phyloP scores from a whole-genome alignment of 64 coral and sea anemone species.

The Dendronephthya gigantea region DNA sequence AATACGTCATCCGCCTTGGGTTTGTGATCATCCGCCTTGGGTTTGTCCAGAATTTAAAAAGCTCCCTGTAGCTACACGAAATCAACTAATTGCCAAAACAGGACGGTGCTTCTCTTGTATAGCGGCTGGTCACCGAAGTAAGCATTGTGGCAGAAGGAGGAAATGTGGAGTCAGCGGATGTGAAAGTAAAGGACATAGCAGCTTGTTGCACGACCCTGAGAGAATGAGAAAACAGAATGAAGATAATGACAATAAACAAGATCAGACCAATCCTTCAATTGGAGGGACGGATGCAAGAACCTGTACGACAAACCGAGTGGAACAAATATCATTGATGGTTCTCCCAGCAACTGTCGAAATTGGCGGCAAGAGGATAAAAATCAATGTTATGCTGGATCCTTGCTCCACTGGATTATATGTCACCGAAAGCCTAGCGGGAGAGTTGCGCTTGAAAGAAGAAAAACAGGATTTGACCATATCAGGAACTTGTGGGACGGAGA shows the following conservation, averaged over 20 bases:
- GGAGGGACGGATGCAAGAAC: no score
- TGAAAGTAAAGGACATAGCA: conserved; percentile 19
- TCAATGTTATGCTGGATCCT: conserved; percentile 51
- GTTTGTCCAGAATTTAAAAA: conserved; percentile 37
- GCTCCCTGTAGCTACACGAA: conserved; percentile 10
- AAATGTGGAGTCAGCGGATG: conserved; percentile 42
- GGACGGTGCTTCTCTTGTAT: conserved; percentile 35
- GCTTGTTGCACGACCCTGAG: conserved; percentile 34
- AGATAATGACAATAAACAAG: no score
- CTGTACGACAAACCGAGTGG: neutral
- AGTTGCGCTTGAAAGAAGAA: neutral
- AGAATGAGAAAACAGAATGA: no score
- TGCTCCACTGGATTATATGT: conserved; percentile 34
- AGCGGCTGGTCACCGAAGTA: conserved; percentile 35
- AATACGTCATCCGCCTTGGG: neutral
- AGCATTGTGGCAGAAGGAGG: conserved; percentile 14
- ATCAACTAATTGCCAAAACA: conserved; percentile 17
- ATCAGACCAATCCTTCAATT: no score
- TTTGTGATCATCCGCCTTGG: conserved; percentile 32
- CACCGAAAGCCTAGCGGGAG: neutral
- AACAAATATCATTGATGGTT: conserved; percentile 27
- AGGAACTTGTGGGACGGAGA: conserved; percentile 35
- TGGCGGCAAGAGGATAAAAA: neutral
- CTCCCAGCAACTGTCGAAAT: conserved; percentile 29
- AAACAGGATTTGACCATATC: conserved; percentile 30